Percentiles rank a stretch among this genome's conserved stretches.
These are phyloP conservation scores for Anolis sagrei DNA, from an alignment of 2,113 vertebrate species.

Conservation along the genomic window DNA sequence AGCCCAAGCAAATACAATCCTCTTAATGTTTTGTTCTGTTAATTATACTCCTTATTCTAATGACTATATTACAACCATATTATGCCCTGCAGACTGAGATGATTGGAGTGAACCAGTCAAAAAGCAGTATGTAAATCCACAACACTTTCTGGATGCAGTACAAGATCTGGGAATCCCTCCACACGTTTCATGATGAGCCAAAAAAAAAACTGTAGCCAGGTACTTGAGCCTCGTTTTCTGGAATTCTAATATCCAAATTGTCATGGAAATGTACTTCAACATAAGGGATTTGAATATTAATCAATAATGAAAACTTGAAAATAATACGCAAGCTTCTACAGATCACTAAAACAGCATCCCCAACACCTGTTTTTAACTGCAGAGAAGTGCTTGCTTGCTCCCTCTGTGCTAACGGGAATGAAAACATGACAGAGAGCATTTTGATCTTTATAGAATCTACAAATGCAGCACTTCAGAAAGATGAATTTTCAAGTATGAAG, in stretches of 20 bases:
- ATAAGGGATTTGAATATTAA: constrained; percentile 5
- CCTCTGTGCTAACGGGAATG: constrained; percentile 1
- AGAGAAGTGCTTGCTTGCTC: neutral
- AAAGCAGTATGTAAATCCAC: neutral
- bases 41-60: neutral
- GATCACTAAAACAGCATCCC: constrained; percentile 21
- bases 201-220: neutral
- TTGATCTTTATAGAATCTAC: constrained; percentile 33
- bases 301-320: neutral
- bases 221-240: neutral
- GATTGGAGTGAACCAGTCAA: neutral
- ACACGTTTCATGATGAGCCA: neutral
- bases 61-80: neutral
- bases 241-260: neutral
- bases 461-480: constrained; percentile 32
- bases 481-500: constrained; percentile 29
- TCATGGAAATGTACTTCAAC: neutral
- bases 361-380: constrained; percentile 8
- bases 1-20: neutral
- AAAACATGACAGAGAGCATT: constrained; percentile 33
- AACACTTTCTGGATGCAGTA: neutral
- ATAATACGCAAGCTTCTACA: neutral
- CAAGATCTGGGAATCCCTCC: too few relatives aligned
- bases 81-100: too few relatives aligned
- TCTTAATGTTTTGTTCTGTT: neutral